Conservation (phyloP, 30 jellyfish, hydroid and myxozoan genomes). For the Aurelia aurita region DNA sequence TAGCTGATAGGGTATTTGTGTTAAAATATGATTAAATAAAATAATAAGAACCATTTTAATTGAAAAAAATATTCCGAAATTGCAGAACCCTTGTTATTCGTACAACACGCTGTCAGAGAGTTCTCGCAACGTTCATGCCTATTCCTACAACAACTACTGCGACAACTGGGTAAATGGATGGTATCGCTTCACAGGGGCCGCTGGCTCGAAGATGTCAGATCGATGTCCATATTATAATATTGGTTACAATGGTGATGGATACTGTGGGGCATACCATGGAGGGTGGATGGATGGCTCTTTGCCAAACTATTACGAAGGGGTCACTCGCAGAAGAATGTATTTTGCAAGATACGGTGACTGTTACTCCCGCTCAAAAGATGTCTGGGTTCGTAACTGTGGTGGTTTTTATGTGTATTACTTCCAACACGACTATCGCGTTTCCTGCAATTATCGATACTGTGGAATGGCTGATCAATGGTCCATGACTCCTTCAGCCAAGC, state of each 20-base stretch:
- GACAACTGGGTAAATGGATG: constrained; percentile 35
- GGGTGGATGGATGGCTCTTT: constrained; percentile 53
- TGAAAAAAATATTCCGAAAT: neutral
- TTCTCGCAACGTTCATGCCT: constrained; percentile 1
- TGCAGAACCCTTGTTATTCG: constrained; percentile 16
- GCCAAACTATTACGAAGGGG: constrained; percentile 56
- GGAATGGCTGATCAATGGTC: constrained; percentile 9
- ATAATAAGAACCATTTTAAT: too few relatives aligned
- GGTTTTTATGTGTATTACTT: constrained; percentile 34
- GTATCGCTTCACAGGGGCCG: constrained; percentile 51
- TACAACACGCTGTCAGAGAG: constrained; percentile 39
- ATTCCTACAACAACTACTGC: neutral
- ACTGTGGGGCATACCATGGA: constrained; percentile 28
- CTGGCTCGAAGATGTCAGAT: constrained; percentile 29
- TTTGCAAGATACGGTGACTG: constrained; percentile 38
- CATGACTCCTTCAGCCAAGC: neutral
- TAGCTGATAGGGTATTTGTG: too few relatives aligned
- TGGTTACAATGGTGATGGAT: neutral
- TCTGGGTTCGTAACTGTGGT: constrained; percentile 49
- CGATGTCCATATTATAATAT: neutral
- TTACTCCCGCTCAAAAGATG: neutral
- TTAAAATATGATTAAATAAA: too few relatives aligned
- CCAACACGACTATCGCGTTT: neutral
- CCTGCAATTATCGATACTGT: constrained; percentile 45
- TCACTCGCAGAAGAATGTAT: constrained; percentile 11